Percentiles rank a stretch among this genome's conserved stretches.
These are phyloP conservation scores for Gnathonemus longibarbis DNA, from an alignment of 2,113 vertebrate species.

Conservation along the genomic window DNA sequence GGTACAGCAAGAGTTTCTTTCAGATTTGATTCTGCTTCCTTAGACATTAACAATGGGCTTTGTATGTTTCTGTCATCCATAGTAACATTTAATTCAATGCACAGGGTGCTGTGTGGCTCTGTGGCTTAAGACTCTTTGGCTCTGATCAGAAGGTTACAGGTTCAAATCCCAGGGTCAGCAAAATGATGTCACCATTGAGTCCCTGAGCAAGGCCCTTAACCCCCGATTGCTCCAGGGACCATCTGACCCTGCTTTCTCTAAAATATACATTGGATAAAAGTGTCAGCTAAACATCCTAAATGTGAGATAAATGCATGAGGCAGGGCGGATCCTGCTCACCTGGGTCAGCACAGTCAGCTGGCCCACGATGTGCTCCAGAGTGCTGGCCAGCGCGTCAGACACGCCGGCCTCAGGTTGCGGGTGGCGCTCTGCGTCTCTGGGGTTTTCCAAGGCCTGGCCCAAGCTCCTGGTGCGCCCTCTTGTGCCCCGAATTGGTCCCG, in stretches of 20 bases:
- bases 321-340: slow-evolving; percentile 54
- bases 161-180: not conserved
- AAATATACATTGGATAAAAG: not conserved
- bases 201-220: not conserved
- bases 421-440: slow-evolving; percentile 25
- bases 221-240: not conserved
- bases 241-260: not conserved
- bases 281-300: not conserved
- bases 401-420: slow-evolving; percentile 27
- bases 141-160: not conserved
- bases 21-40: not conserved
- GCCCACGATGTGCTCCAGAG: slow-evolving; percentile 83
- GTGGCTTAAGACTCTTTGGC: not conserved
- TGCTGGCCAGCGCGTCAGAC: slow-evolving; percentile 59
- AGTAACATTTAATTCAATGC: not conserved
- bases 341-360: slow-evolving; percentile 90
- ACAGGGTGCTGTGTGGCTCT: not conserved
- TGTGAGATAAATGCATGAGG: not conserved
- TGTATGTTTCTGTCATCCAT: not conserved
- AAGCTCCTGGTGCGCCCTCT: slow-evolving; percentile 26
- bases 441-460: slow-evolving; percentile 24
- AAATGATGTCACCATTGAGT: not conserved
- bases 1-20: not conserved
- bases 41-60: not conserved
- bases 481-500: slow-evolving; percentile 34